Conservation (phyloP, 30 jellyfish, hydroid and myxozoan genomes). For the Aurelia coerulea region DNA sequence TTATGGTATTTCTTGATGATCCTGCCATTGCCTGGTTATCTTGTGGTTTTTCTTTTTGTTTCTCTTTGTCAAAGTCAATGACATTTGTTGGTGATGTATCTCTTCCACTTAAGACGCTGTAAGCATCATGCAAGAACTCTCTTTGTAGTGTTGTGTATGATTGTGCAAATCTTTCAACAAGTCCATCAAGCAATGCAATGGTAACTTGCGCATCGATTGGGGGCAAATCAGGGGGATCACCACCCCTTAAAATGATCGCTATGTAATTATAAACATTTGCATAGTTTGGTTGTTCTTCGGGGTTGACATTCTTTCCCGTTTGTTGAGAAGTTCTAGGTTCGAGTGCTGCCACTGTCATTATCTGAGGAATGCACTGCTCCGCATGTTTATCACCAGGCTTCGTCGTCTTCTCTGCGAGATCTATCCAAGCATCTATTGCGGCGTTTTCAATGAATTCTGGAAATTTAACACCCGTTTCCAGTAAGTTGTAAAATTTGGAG, state of each 20-base stretch:
- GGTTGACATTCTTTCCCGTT: background rate
- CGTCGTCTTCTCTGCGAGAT: conserved; percentile 44
- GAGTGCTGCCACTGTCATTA: conserved; percentile 84
- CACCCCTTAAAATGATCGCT: conserved; percentile 62
- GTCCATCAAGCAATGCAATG: conserved; percentile 57
- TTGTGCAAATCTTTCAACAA: conserved; percentile 54
- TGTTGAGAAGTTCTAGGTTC: conserved; percentile 37
- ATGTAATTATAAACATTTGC: conserved; percentile 68
- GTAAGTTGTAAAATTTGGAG: conserved; percentile 27
- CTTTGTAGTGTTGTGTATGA: conserved; percentile 72
- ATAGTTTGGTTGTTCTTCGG: conserved; percentile 29
- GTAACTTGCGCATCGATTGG: conserved; percentile 77
- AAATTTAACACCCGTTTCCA: conserved; percentile 56
- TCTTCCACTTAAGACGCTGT: conserved; percentile 40
- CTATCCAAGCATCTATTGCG: conserved; percentile 82
- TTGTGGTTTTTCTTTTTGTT: background rate
- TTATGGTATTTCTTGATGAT: too few species aligned
- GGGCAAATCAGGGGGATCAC: conserved; percentile 61
- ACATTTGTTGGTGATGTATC: background rate
- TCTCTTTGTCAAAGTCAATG: background rate
- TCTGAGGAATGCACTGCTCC: conserved; percentile 77
- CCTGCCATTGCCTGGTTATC: too few species aligned
- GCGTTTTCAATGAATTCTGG: conserved; percentile 68
- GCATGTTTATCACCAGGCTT: conserved; percentile 63
- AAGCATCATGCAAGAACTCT: conserved; percentile 71